Evolutionary conservation across 1,140 invertebrate genomes (phyloP).

Genomic region (Drosophila grimshawi): DNA sequence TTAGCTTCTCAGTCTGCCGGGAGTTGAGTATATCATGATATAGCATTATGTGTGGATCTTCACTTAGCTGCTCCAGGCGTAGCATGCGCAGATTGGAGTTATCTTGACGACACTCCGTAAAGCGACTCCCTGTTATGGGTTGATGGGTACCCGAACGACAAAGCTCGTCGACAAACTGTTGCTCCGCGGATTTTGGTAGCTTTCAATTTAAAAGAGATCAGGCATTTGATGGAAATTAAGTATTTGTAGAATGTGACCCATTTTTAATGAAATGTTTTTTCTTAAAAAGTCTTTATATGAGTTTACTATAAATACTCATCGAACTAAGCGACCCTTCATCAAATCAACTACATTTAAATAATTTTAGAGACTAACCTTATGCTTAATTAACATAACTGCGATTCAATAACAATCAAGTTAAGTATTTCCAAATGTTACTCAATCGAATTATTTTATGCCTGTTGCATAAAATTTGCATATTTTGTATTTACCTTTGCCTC

Average conservation of each 20-base stretch:
- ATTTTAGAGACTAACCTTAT: neutral
- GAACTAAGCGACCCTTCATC: no score
- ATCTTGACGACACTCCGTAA: constrained; percentile 44
- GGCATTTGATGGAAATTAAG: no score
- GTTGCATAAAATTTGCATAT: constrained; percentile 4
- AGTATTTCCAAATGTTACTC: neutral
- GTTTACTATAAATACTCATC: no score
- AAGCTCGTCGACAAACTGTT: constrained; percentile 64
- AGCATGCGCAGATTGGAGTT: constrained; percentile 91
- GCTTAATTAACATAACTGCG: neutral
- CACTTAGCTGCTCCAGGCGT: constrained; percentile 94
- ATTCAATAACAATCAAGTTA: neutral
- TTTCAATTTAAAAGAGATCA: neutral
- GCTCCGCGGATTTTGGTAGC: constrained; percentile 48
- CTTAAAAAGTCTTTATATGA: no score
- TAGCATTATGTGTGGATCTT: constrained; percentile 93
- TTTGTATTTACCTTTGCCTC: constrained; percentile 45
- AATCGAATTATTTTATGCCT: neutral
- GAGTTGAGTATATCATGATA: constrained; percentile 93
- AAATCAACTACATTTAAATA: no score
- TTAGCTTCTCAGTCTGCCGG: constrained; percentile 36
- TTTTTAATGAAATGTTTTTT: no score
- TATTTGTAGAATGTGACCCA: no score
- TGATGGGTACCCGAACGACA: constrained; percentile 55
- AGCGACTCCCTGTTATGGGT: constrained; percentile 28